Evolutionary conservation across 2,888 invertebrate genomes (phyloP), one percentile per base, ranked within the genome.

Genomic region (Tenodera sinensis): DNA sequence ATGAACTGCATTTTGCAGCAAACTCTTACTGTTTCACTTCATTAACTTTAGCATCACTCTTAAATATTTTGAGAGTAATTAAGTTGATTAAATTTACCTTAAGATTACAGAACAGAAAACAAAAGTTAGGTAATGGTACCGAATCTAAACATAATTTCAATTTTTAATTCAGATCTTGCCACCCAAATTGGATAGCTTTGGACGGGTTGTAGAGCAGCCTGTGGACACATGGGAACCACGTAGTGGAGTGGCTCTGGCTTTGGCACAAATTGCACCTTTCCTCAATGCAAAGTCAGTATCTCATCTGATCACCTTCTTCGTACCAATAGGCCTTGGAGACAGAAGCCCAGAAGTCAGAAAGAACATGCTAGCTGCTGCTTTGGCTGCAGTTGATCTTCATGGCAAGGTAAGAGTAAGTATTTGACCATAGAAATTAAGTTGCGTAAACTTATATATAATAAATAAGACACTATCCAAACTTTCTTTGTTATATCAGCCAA

Each of bases 351-450:
- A 93, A 83, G 95, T 95, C 15, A 95, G 98, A 89, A 97, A 96
- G 42, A 96, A 97, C 93, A 99, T 99, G 99, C 94, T 99, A 89
- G 96, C 96, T 91, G 98, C 99, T 25, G 99, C 99, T n/a, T 95
- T 98, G 91, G 97, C 97, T 87, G 96, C 98, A 90, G 98, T 99
- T 3, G 97, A 98, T 92, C 94, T 97, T 89, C 99, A 99, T 93
- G 99, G 99, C 54, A 98, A 98, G 94, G 97, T 96, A 91, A 88
- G n/a, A 30, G 7, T 30, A n/a, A n/a, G n/a, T 85, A 28, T n/a
- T 25, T 54, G 20, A 6, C 0, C 20, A 6, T 42, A 42, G 12
- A 42, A 42, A 42, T 12, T 42, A 42, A 42, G 9, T 42, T 42
- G 12, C 12, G 42, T 42, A 42, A 12, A 42, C 42, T 42, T 9